Evolutionary conservation across 2,113 vertebrate species (phyloP), one percentile per base, ranked within the genome.

Genomic region (Phalacrocorax aristotelis): DNA sequence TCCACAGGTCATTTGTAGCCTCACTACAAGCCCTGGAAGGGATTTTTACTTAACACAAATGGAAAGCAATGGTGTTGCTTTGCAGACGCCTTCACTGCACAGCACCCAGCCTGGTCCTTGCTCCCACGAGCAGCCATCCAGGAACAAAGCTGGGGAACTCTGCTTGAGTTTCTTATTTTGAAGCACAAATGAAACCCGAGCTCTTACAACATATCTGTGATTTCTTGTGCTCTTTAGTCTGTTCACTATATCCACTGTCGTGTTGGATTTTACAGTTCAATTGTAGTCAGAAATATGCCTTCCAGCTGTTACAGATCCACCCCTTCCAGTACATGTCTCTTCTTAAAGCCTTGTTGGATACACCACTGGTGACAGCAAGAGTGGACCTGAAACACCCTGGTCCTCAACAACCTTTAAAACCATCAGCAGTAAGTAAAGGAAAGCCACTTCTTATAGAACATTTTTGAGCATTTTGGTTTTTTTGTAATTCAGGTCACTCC

Each of bases 241-340:
- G 68, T 48, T 52, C 34, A 2, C 51, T 77, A 17, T 15, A 40
- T 36, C 48, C 44, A 36, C 60, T 29, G 44, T 30, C 2, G 0
- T 52, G 83, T 27, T 7, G 3, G 77, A 82, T 87, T 81, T 89
- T 34, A 29, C 8, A 79, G 42, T 6, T 93, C 69, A n/a, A 25
- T 1, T 89, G 3, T 38, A 64, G 49, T 34, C 49, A 86, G 69
- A 87, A 84, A 79, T 36, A n/a, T 0, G 4, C 29, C 88, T 40
- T 61, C 61, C 27, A 25, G 58, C n/a, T 79, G 57, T 61, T 52
- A 64, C 22, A 52, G 71, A 72, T 21, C 66, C 79, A 40, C 21
- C 75, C 79, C 52, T 68, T 6, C 16, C 40, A 49, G 32, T 8
- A 40, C 60, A 29, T 4, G 4, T 0, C 0, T 21, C 64, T 60